Conservation (phyloP, 2,888 invertebrate species). For the Arctia plantaginis region DNA sequence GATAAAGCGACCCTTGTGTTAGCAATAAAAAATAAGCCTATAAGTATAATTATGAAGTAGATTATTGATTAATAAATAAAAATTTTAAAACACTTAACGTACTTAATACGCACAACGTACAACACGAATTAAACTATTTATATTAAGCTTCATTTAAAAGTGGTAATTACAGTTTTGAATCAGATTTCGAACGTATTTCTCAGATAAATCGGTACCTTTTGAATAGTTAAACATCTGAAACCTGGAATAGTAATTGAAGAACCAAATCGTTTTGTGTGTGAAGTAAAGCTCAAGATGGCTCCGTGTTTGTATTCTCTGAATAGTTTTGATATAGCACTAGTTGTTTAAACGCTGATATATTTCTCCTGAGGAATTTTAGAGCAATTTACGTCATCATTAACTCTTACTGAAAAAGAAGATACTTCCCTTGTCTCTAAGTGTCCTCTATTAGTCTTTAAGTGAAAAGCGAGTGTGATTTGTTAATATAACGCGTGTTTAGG, state of each 20-base stretch:
- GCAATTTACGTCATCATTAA: neutral
- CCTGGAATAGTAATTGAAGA: neutral
- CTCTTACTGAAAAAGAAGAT: neutral
- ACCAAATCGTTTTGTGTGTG: neutral
- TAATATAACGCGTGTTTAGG: no score
- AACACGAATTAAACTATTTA: neutral
- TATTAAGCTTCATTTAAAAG: neutral
- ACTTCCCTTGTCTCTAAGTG: neutral
- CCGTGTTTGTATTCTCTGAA: neutral
- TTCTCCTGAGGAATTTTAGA: neutral
- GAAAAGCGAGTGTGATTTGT: no score
- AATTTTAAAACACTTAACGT: no score
- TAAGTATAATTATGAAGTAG: no score
- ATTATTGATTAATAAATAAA: no score
- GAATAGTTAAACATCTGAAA: neutral
- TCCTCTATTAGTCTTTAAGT: neutral
- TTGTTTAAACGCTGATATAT: neutral
- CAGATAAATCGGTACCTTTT: neutral
- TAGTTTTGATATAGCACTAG: neutral
- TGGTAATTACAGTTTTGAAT: neutral
- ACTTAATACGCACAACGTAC: no score
- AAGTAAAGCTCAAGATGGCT: neutral
- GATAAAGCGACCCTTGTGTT: no score
- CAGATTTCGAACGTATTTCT: neutral
- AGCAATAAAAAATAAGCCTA: no score